These are phyloP conservation scores for Coptodon bakossiorum DNA, from an alignment of 2,113 vertebrate species.

Conservation along the genomic window DNA sequence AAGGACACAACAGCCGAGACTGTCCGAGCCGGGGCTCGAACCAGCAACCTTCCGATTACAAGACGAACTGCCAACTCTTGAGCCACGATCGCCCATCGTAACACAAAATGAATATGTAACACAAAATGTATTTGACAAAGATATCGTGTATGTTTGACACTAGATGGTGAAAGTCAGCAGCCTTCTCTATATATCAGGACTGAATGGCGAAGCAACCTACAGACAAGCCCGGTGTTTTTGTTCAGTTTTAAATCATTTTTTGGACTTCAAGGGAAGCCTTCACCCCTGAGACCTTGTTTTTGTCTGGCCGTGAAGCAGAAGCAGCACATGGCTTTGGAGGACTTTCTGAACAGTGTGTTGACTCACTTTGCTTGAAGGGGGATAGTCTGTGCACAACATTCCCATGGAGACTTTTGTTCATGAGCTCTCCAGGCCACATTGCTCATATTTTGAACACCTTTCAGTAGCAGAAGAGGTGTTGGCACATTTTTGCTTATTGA, in stretches of 20 bases:
- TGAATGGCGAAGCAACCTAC: neutral
- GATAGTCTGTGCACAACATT: slow-evolving; percentile 9
- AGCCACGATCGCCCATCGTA: too few relatives aligned
- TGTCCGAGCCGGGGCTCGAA: too few relatives aligned
- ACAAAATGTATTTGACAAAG: neutral
- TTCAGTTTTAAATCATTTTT: neutral
- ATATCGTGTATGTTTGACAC: neutral
- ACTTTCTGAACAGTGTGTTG: slow-evolving; percentile 19
- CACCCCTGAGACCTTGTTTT: neutral
- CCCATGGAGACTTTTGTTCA: slow-evolving; percentile 6
- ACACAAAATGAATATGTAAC: neutral
- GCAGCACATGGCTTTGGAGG: slow-evolving; percentile 6
- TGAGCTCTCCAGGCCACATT: slow-evolving; percentile 6
- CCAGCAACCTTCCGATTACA: too few relatives aligned
- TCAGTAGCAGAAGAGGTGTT: neutral
- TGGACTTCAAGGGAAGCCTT: neutral
- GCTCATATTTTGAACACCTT: slow-evolving; percentile 17
- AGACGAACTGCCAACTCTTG: too few relatives aligned
- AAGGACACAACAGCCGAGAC: too few relatives aligned
- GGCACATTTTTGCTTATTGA: slow-evolving; percentile 31
- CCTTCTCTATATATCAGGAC: neutral
- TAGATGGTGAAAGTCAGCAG: neutral
- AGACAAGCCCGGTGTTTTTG: neutral
- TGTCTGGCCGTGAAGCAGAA: slow-evolving; percentile 24
- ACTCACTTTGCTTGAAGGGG: slow-evolving; percentile 46